Conservation (phyloP, 2,113 vertebrate species). For the Sturnus vulgaris region DNA sequence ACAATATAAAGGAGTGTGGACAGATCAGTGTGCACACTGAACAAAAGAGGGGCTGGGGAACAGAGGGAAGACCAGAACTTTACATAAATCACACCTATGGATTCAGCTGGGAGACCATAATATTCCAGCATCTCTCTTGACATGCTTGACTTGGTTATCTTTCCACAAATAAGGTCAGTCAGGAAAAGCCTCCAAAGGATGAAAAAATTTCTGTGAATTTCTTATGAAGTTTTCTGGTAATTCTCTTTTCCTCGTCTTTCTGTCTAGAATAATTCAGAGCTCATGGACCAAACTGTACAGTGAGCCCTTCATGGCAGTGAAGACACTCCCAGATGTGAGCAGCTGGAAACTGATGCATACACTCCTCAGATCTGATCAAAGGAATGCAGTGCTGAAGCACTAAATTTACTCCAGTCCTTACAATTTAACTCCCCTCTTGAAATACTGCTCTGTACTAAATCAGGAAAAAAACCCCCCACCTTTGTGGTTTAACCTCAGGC, state of each 20-base stretch:
- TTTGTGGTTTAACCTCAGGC: background rate
- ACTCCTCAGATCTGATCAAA: background rate
- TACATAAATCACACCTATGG: background rate
- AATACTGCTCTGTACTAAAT: background rate
- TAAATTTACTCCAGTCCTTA: background rate
- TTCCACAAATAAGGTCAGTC: background rate
- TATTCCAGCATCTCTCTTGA: background rate
- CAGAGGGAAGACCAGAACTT: background rate
- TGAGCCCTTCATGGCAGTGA: background rate
- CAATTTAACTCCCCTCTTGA: background rate
- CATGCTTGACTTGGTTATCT: background rate
- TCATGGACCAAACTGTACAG: slow-evolving; percentile 3
- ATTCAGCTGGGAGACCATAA: background rate
- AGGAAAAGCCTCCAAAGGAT: background rate
- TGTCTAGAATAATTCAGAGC: slow-evolving; percentile 52
- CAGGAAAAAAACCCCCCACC: background rate
- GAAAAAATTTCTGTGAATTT: background rate
- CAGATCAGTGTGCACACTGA: background rate
- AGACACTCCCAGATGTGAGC: slow-evolving; percentile 4
- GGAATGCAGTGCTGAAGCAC: background rate
- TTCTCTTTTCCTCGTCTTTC: slow-evolving; percentile 16
- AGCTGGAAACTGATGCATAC: slow-evolving; percentile 10
- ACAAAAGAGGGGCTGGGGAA: background rate
- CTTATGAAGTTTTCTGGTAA: background rate
- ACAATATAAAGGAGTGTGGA: background rate